A percentile compares a stretch with the other conserved stretches of the same genome.
Conservation (phyloP, 2,113 vertebrate genomes). For the Paedocypris sp. region DNA sequence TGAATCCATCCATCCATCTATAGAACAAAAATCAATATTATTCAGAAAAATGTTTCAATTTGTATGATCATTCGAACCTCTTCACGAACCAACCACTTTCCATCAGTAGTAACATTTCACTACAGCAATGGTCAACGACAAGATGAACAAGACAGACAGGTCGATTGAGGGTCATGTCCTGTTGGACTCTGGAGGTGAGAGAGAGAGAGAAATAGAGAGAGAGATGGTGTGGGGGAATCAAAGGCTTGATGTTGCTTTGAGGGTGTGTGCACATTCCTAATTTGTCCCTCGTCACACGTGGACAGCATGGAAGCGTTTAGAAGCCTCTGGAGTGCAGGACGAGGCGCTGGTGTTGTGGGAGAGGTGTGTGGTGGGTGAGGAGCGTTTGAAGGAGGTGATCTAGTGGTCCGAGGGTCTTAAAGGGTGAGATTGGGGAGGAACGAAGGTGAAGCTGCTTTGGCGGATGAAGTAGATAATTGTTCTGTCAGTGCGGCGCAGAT, state of each 20-base stretch:
- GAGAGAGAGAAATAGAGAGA: slow-evolving; percentile 62
- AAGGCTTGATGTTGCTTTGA: slow-evolving; percentile 31
- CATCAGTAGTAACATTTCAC: not conserved
- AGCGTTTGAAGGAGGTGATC: slow-evolving; percentile 38
- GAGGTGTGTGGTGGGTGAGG: slow-evolving; percentile 28
- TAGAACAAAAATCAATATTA: no score
- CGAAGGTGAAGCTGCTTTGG: slow-evolving; percentile 9
- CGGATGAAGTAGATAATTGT: slow-evolving; percentile 46
- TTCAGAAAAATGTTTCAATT: no score
- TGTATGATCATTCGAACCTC: no score
- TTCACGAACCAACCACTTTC: not conserved
- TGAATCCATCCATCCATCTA: no score
- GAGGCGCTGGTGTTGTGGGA: slow-evolving; percentile 16
- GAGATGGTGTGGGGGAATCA: slow-evolving; percentile 52
- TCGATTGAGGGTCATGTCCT: slow-evolving; percentile 54
- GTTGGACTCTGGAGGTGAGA: slow-evolving; percentile 50
- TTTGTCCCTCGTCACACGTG: slow-evolving; percentile 60
- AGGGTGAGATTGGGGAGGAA: slow-evolving; percentile 17
- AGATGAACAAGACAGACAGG: slow-evolving; percentile 19
- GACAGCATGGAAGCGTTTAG: slow-evolving; percentile 59
- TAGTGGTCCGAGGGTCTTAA: slow-evolving; percentile 32
- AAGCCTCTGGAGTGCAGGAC: slow-evolving; percentile 16
- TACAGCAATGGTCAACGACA: not conserved
- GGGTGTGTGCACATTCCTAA: slow-evolving; percentile 34
- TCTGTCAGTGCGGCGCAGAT: slow-evolving; percentile 51